Conservation (phyloP, 2,888 invertebrate species). For the Morpho helenor region DNA sequence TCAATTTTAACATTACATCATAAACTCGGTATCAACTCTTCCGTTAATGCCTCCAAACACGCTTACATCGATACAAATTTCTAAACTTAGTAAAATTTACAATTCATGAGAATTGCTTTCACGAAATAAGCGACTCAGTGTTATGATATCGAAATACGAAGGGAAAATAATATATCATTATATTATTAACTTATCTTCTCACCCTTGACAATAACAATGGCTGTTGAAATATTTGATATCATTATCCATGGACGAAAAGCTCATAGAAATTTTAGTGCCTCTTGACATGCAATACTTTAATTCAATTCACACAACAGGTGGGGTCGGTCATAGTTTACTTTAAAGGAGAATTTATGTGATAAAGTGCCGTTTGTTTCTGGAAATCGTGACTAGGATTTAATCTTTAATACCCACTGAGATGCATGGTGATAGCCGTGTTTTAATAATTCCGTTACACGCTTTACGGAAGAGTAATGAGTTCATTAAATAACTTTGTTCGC, state of each 20-base stretch:
- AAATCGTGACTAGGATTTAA: conserved; percentile 63
- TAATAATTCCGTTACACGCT: conserved; percentile 16
- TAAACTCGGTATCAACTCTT: conserved; percentile 62
- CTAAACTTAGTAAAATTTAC: conserved; percentile 23
- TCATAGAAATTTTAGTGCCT: conserved; percentile 57
- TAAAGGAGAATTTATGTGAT: conserved; percentile 36
- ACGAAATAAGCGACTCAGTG: conserved; percentile 1
- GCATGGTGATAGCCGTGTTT: conserved; percentile 31
- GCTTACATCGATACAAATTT: conserved; percentile 30
- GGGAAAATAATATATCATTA: conserved; percentile 73
- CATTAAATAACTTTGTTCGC: conserved; percentile 11
- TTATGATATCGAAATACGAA: conserved; percentile 57
- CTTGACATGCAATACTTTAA: conserved; percentile 71
- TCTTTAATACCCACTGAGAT: conserved; percentile 50
- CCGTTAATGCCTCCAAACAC: conserved; percentile 41
- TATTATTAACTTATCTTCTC: conserved; percentile 77
- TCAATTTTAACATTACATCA: conserved; percentile 69
- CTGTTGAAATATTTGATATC: conserved; percentile 74
- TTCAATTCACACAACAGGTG: conserved; percentile 67
- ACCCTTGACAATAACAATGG: conserved; percentile 77
- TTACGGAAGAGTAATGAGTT: conserved; percentile 11
- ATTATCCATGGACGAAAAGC: conserved; percentile 57
- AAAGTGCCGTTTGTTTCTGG: conserved; percentile 39
- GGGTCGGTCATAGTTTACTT: conserved; percentile 37
- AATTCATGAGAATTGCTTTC: conserved; percentile 11